phyloP scores from a whole-genome alignment of 1,140 invertebrate genomes.

The Dysdera silvatica region DNA sequence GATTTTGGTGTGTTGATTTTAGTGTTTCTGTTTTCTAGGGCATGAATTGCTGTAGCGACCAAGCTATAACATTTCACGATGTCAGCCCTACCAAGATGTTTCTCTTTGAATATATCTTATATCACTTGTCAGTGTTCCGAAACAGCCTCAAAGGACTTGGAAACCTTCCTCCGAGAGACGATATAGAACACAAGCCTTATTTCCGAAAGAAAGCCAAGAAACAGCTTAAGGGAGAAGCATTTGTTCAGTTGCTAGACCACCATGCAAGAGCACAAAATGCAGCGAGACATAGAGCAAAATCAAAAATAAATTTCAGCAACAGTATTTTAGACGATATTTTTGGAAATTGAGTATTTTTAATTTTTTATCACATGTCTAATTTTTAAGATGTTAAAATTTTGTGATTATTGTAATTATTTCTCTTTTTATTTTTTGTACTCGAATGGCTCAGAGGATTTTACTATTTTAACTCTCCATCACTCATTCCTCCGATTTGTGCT shows the following conservation, averaged over 20 bases:
- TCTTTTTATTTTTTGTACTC: no score
- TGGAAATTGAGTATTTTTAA: not conserved
- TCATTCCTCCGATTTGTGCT: no score
- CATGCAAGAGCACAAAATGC: not conserved
- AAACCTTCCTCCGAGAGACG: slow-evolving; percentile 1
- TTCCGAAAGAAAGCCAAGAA: not conserved
- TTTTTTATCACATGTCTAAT: no score
- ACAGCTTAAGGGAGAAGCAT: slow-evolving; percentile 16
- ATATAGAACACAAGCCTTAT: not conserved
- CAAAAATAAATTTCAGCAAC: slow-evolving; percentile 4
- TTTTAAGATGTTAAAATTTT: no score
- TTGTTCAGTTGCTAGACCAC: slow-evolving; percentile 18
- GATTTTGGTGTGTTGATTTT: slow-evolving; percentile 7
- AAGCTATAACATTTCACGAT: slow-evolving; percentile 46
- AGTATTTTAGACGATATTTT: slow-evolving; percentile 20
- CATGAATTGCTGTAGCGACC: slow-evolving; percentile 46
- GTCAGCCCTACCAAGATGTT: slow-evolving; percentile 43
- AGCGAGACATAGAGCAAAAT: not conserved
- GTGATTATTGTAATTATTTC: no score
- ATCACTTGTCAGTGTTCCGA: slow-evolving; percentile 32
- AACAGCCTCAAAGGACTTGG: slow-evolving; percentile 26
- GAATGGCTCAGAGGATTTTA: no score
- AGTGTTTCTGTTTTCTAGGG: slow-evolving; percentile 38
- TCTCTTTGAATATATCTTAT: slow-evolving; percentile 33
- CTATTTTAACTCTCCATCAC: no score